phyloP scores from a whole-genome alignment of 2,797 vertebrate genomes.

The Lemur catta region DNA sequence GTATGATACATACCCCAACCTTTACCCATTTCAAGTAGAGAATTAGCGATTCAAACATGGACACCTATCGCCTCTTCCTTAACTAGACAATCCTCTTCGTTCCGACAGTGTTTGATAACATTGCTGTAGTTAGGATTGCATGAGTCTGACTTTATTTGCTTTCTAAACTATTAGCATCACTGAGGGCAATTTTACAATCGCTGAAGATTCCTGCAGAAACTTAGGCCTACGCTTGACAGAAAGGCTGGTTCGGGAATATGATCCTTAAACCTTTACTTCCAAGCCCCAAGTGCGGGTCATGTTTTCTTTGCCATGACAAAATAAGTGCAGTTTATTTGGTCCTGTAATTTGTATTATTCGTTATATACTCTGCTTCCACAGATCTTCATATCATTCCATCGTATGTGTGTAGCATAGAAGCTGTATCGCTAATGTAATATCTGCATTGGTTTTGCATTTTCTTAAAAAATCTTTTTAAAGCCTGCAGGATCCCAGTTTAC shows the following conservation, averaged over 20 bases:
- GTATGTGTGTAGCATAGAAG: neutral
- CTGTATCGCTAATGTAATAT: conserved; percentile 31
- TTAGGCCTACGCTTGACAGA: neutral
- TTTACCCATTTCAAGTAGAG: neutral
- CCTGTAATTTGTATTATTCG: neutral
- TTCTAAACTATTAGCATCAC: neutral
- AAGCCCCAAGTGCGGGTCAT: neutral
- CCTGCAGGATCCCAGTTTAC: conserved; percentile 40
- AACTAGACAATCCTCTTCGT: neutral
- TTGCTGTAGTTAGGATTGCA: neutral
- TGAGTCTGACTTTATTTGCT: conserved; percentile 11
- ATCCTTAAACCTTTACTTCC: neutral
- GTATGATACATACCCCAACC: neutral
- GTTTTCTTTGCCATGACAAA: neutral
- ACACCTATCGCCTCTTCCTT: neutral
- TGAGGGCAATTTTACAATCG: neutral
- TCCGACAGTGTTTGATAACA: neutral
- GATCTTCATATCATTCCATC: neutral
- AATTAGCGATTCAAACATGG: neutral
- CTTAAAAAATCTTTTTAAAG: conserved; percentile 34
- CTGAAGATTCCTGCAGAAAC: neutral
- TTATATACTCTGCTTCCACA: neutral
- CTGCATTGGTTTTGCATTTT: neutral
- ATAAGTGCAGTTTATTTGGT: neutral
- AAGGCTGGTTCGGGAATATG: neutral